phyloP scores from a whole-genome alignment of 2,888 invertebrate genomes.

The Ophioninae sp. region DNA sequence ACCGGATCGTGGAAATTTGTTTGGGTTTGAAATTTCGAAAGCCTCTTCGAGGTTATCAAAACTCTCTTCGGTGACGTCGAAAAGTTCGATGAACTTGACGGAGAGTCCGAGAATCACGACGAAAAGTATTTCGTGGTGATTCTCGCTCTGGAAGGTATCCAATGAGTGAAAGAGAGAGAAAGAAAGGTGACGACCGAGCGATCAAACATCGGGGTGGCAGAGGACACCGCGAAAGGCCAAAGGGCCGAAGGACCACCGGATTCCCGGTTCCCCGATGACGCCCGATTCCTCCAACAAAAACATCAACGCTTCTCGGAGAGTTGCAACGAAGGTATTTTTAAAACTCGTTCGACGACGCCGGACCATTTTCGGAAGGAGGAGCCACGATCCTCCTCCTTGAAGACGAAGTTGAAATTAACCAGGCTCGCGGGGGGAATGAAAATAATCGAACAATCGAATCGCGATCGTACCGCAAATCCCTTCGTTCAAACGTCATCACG shows the following conservation, averaged over 20 bases:
- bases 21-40: too few species aligned
- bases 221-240: conserved; percentile 21
- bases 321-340: conserved; percentile 70
- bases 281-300: conserved; percentile 69
- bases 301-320: conserved; percentile 32
- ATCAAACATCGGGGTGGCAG: conserved; percentile 3
- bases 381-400: conserved; percentile 38
- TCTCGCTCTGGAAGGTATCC: not conserved
- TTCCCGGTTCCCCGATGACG: conserved; percentile 63
- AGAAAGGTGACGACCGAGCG: conserved; percentile 15
- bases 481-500: too few species aligned
- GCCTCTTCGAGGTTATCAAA: too few species aligned
- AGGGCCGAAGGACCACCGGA: conserved; percentile 18
- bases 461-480: conserved; percentile 39
- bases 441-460: conserved; percentile 46
- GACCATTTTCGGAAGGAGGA: conserved; percentile 65
- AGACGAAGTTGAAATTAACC: conserved; percentile 26
- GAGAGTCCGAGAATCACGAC: too few species aligned
- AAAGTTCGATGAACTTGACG: too few species aligned
- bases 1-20: too few species aligned
- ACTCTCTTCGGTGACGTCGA: too few species aligned
- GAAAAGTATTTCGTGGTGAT: not conserved
- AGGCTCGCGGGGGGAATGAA: conserved; percentile 16
- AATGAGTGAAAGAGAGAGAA: conserved; percentile 8
- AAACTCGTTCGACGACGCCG: conserved; percentile 70